Evolutionary conservation across 2,888 invertebrate species (phyloP), one percentile per base, ranked within the genome.

Genomic region (Dynastes grantii): DNA sequence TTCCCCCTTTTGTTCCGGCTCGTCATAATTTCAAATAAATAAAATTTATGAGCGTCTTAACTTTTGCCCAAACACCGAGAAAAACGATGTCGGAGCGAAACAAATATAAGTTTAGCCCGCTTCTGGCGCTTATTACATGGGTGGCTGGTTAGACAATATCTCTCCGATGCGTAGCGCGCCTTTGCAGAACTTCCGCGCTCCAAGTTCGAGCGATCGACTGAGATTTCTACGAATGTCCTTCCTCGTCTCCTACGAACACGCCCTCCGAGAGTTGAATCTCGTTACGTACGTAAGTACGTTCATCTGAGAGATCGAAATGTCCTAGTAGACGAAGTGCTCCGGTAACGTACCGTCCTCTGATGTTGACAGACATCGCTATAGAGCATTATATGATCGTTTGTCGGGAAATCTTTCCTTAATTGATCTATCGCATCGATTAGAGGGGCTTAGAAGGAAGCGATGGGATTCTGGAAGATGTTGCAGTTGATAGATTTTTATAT

Each of bases 101-200:
- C 68, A 77, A 76, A 76, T 76, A 76, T 76, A 76, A 76, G 76
- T 77, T 77, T 77, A 81, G 65, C 22, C 71, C 78, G 61, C 77
- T 75, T 77, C 76, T 65, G 79, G 76, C 80, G 70, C 80, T 83
- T 83, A 83, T 83, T 83, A 83, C 82, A 82, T 81, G 82, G 80
- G 76, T 79, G 80, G 81, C 80, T 81, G 78, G 81, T 80, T 81
- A 80, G 81, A 82, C 81, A 83, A 83, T 83, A 83, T 83, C 83
- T 82, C 40, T 29, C 55, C 8, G 16, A 22, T 58, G 55, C 37
- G 58, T 58, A 45, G 27, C 67, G n/a, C 45, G 22, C 45, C 22
- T 11, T 45, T n/a, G 40, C 67, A 4, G 73, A 71, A 58, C 37
- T 58, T 73, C 27, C 55, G 16, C 22, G 8, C 51, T 51, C 68